A percentile compares a stretch with the other conserved stretches of the same genome.
Evolutionary conservation across 1,140 invertebrate genomes (phyloP).

Genomic region (Belonocnema kinseyi): DNA sequence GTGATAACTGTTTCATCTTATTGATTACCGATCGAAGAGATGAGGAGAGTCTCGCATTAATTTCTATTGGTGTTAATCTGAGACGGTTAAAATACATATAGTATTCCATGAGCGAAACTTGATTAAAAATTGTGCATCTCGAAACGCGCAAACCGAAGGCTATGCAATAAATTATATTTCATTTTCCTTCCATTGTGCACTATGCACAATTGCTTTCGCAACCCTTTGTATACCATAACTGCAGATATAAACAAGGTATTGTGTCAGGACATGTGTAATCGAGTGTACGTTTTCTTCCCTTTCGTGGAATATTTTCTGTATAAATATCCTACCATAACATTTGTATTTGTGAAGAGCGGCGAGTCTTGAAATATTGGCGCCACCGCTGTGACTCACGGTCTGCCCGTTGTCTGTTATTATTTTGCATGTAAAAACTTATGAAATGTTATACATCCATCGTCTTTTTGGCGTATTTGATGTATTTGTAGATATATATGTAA

Average conservation of each 20-base stretch:
- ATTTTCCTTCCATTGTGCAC: constrained; percentile 16
- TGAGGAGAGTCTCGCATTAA: background rate
- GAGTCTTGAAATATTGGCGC: no score
- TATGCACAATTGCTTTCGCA: background rate
- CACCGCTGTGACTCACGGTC: no score
- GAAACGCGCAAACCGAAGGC: background rate
- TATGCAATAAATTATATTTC: constrained; percentile 19
- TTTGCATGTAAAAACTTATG: no score
- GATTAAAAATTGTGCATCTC: constrained; percentile 16
- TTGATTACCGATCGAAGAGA: background rate
- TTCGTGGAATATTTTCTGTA: background rate
- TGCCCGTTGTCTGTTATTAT: no score
- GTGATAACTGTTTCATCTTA: background rate
- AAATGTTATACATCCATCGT: no score
- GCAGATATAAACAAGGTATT: constrained; percentile 14
- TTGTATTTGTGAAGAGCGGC: no score
- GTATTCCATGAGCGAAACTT: constrained; percentile 8
- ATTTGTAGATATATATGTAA: no score
- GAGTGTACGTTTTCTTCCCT: constrained; percentile 3
- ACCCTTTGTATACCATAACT: constrained; percentile 7
- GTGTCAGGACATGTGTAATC: constrained; percentile 22
- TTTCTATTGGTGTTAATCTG: constrained; percentile 13
- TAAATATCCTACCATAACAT: background rate
- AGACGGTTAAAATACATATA: constrained; percentile 2
- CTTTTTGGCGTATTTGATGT: no score